These are phyloP conservation scores for Takifugu flavidus DNA, from an alignment of 2,113 vertebrate genomes.

Conservation along the genomic window DNA sequence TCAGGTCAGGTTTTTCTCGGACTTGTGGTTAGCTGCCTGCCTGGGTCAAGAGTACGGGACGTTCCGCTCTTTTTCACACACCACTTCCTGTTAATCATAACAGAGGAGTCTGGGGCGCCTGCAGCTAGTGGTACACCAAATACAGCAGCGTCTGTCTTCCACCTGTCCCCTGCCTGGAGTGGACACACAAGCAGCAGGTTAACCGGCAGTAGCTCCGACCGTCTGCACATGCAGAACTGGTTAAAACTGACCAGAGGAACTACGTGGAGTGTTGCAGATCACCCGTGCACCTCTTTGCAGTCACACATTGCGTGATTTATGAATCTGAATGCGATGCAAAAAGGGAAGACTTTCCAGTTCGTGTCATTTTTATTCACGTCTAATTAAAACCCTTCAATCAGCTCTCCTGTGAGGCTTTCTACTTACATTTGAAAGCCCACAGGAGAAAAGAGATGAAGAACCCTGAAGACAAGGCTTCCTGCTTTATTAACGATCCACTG, in stretches of 20 bases:
- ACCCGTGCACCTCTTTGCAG: background rate
- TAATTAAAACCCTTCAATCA: constrained; percentile 68
- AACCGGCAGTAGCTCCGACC: background rate
- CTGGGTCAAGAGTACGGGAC: constrained; percentile 43
- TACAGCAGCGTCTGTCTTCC: constrained; percentile 17
- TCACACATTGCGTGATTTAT: constrained; percentile 1
- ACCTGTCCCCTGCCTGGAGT: constrained; percentile 7
- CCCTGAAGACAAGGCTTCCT: constrained; percentile 22
- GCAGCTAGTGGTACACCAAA: constrained; percentile 33
- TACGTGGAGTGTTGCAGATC: background rate
- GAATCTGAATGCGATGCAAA: constrained; percentile 18
- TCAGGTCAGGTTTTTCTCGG: background rate
- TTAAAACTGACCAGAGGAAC: background rate
- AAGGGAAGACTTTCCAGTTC: constrained; percentile 53
- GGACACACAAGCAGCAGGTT: background rate
- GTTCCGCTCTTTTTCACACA: constrained; percentile 37
- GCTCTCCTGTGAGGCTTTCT: constrained; percentile 44
- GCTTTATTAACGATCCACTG: constrained; percentile 2
- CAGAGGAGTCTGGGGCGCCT: constrained; percentile 39
- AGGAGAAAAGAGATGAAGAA: constrained; percentile 37
- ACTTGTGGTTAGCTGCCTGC: background rate
- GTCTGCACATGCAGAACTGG: constrained; percentile 5
- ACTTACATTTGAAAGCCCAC: constrained; percentile 55
- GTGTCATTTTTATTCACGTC: constrained; percentile 64
- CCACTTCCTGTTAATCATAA: constrained; percentile 46